phyloP scores from a whole-genome alignment of 2,888 invertebrate species.

The Trissonchulus latispiculum region DNA sequence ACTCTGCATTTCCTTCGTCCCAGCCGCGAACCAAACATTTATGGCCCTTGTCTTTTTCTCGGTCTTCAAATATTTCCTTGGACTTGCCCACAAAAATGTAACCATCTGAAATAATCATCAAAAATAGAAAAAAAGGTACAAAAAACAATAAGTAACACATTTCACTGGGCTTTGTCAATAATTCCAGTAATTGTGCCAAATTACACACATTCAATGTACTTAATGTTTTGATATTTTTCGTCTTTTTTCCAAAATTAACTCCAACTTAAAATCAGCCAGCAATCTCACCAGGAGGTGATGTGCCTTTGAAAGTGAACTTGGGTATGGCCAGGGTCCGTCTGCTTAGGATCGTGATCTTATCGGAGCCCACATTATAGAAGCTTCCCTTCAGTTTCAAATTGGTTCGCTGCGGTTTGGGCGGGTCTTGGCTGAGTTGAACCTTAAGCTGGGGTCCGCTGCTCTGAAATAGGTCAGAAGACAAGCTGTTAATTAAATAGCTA shows the following conservation, averaged over 20 bases:
- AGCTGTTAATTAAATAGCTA: no score
- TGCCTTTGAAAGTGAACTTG: neutral
- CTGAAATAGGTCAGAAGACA: no score
- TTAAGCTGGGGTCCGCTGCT: neutral
- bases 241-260: neutral
- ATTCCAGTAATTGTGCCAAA: no score
- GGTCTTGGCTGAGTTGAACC: neutral
- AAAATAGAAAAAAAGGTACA: no score
- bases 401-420: slow-evolving; percentile 1
- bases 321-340: slow-evolving; percentile 1
- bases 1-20: neutral
- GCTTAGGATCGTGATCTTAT: neutral
- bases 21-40: neutral
- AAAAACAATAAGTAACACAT: neutral
- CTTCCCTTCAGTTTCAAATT: neutral
- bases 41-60: neutral
- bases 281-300: neutral
- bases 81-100: neutral
- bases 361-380: neutral
- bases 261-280: neutral
- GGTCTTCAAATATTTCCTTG: neutral
- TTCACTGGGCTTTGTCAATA: neutral
- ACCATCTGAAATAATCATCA: neutral
- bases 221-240: neutral
- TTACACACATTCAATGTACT: neutral